Base-by-base conservation (phyloP, 64 coral and sea anemone species). In the Montipora foliosa region DNA sequence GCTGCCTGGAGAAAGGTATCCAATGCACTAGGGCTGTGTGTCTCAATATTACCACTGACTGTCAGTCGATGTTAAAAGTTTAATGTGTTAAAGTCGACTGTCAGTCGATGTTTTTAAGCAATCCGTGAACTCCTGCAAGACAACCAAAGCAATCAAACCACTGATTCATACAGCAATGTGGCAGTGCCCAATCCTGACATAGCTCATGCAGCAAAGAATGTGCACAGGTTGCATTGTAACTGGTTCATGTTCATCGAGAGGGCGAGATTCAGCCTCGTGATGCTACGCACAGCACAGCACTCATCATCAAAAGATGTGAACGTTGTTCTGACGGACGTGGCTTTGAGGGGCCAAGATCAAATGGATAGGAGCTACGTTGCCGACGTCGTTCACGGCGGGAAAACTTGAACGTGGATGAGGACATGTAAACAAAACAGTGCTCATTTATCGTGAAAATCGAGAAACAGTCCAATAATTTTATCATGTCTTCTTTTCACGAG, bases 201-300 rank as follows among this genome's bases (percentile, higher is more conserved):
- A 3, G 87, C 46, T 5, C 89, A 91, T 4, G 37, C 89, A 50
- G 89, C 66, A 24, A 91, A 91, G 29, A 91, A 82, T 68, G 16
- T 91, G 0, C 48, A 91, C 67, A 64, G 67, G 52, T 91, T 78
- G 5, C 89, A 82, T 37, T 29, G 78, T 53, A 91, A 91, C n/a
- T 91, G 89, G 78, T 74, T 91, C 24, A 10, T 91, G n/a, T 91
- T 82, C 48, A 91, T 91, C 17, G 64, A 91, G 3, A 80, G 57
- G 12, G 67, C 66, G 4, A 22, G 45, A 12, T 91, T 91, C 19
- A 20, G 78, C 29, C 44, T 91, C 5, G 89, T 82, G 45, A 82
- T 82, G 89, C 64, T 91, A 15, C 66, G 78, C 45, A 82, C 22
- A 22, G 78, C 77, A 14, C 62, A 24, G 24, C 3, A 91, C 25